Evolutionary conservation across 2,888 invertebrate genomes (phyloP), one percentile per base, ranked within the genome.

Genomic region (Melanargia galathea): DNA sequence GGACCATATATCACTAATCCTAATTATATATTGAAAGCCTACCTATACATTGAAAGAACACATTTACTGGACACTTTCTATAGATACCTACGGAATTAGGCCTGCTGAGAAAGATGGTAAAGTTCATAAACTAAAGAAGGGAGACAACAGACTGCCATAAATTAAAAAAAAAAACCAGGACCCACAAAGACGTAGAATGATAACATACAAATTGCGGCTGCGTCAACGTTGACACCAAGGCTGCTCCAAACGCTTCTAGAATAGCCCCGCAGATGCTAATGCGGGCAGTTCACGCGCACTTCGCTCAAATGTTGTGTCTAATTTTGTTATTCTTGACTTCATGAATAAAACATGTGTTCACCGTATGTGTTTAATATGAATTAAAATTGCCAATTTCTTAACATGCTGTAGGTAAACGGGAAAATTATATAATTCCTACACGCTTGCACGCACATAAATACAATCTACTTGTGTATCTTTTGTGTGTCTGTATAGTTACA

Each of bases 301-400:
- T 20, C 20, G 45, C 56, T 57, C 56, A 57, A 57, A 57, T 45
- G 43, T 57, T 57, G 43, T 57, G 45, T 57, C 45, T 35, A 61
- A 57, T 57, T 57, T 57, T 57, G 22, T 48, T 66, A 56, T 59
- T 56, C 49, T 64, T 66, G 52, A 64, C 40, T 38, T 60, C 49
- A 68, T 68, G 68, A 68, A 66, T 66, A 64, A 68, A 56, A 45
- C 59, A 68, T 68, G 8, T 59, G 55, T 43, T 52, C 10, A 43
- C 51, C 38, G 40, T 40, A 46, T 64, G 43, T 45, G 26, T 57
- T 45, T 45, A 45, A 52, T 33, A 52, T 52, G 35, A 18, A 52
- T 52, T 52, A 52, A 52, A 52, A 33, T 52, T 52, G 60, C 45
- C 35, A 52, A 64, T 63, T 65, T 57, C 49, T 49, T 55, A 18